phyloP scores from a whole-genome alignment of 2,888 invertebrate species.

The Cephus pygmeus region DNA sequence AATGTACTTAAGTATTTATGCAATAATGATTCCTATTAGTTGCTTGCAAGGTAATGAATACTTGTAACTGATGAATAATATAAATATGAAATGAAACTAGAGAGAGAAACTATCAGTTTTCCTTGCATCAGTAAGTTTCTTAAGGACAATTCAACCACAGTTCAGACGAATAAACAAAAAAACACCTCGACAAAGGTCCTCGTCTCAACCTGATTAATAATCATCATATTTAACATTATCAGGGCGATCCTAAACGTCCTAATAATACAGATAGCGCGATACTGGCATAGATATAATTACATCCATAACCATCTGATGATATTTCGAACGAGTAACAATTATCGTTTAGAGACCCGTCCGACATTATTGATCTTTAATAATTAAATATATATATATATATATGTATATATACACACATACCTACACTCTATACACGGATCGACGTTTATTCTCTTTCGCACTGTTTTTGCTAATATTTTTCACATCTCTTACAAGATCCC shows the following conservation, averaged over 20 bases:
- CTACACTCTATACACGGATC: too few species aligned
- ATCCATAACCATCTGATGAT: neutral
- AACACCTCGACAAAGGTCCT: neutral
- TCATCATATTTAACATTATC: neutral
- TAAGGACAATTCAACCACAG: neutral
- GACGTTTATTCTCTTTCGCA: too few species aligned
- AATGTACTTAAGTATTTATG: neutral
- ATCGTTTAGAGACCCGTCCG: neutral
- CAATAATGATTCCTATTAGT: neutral
- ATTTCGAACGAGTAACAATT: neutral
- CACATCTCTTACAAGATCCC: too few species aligned
- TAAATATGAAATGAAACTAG: neutral
- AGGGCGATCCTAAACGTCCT: neutral
- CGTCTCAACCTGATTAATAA: neutral
- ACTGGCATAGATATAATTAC: neutral
- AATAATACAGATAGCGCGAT: neutral
- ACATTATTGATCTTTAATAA: neutral
- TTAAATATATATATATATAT: neutral
- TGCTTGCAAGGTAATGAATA: neutral
- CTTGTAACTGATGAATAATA: neutral
- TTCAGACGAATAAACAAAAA: neutral
- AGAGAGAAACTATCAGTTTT: neutral
- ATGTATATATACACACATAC: too few species aligned
- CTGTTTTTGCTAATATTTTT: too few species aligned
- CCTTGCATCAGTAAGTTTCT: neutral